These are phyloP conservation scores for Scaptomyza polygonia DNA, from an alignment of 2,888 invertebrate genomes.

Conservation along the genomic window DNA sequence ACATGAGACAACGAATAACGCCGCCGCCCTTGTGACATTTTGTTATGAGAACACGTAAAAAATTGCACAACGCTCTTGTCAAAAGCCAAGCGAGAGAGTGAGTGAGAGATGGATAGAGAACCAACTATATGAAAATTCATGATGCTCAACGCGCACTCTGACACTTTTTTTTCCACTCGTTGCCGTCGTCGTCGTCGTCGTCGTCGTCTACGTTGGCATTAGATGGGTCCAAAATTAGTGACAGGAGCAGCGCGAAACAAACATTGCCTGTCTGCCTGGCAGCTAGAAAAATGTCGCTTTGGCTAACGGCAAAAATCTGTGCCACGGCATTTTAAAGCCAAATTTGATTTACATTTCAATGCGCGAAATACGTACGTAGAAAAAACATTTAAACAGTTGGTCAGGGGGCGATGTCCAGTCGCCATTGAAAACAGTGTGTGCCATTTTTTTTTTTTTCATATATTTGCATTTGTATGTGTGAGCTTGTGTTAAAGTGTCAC, in stretches of 20 bases:
- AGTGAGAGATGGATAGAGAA: conserved; percentile 33
- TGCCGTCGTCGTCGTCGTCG: background rate
- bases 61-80: conserved; percentile 66
- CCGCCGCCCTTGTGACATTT: conserved; percentile 59
- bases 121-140: conserved; percentile 74
- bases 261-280: conserved; percentile 17
- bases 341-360: conserved; percentile 73
- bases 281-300: conserved; percentile 40
- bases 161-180: conserved; percentile 50
- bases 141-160: conserved; percentile 62
- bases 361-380: conserved; percentile 50
- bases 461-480: conserved; percentile 12
- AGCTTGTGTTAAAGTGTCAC: conserved; percentile 29
- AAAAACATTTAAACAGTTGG: background rate
- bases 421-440: conserved; percentile 35
- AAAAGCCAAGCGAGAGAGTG: too few relatives aligned
- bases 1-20: conserved; percentile 45
- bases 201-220: conserved; percentile 17
- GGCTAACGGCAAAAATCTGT: conserved; percentile 62
- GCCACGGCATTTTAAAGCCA: conserved; percentile 63
- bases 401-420: conserved; percentile 44
- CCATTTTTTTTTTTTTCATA: too few relatives aligned
- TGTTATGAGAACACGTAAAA: conserved; percentile 79
- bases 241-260: background rate
- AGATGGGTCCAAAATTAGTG: conserved; percentile 52